Evolutionary conservation across 1,140 invertebrate genomes (phyloP), one percentile per base, ranked within the genome.

Genomic region (Centruroides sculpturatus): DNA sequence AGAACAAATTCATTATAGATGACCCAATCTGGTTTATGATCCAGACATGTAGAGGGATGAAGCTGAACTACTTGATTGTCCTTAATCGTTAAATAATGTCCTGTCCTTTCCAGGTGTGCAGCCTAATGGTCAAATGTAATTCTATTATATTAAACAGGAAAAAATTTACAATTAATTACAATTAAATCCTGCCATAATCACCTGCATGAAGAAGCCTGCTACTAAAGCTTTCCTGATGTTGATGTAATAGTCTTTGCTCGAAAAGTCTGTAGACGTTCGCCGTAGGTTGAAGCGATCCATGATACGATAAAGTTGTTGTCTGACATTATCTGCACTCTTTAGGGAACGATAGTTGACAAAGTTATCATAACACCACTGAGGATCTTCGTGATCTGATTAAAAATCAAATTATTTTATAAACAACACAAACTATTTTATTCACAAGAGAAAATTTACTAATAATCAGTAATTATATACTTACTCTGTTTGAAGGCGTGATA

Each of bases 11-110:
- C 97, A 76, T 99, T 98, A 77, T 99, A 99, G 56, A 99, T 85
- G 13, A 98, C 95, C 96, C 96, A 99, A 73, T 99, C 96, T 4
- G 97, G 97, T 78, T 98, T 98, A 75, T 99, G 96, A 77, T 98
- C 95, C 12, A 99, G 79, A 75, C 94, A 98, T 13, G 94, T 98
- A 55, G 94, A 98, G 0, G 97, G 97, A 80, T 99, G 97, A 11
- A 99, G 80, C 74, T 98, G 94, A 8, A 99, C 96, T 59, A 93
- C 84, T 80, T 99, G 97, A 77, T 98, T 98, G 78, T 99, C 97
- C 74, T 99, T 99, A 53, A 98, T 92, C 12, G 96, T 99, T 63
- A 98, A 78, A 77, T 99, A 99, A 75, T 98, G 92, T 1, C 94
- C 92, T 7, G 87, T 94, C 65, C 91, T 78, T 73, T 98, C 94